A percentile compares a stretch with the other conserved stretches of the same genome.
Evolutionary conservation across 2,113 vertebrate genomes (phyloP).

Genomic region (Macrotus californicus): DNA sequence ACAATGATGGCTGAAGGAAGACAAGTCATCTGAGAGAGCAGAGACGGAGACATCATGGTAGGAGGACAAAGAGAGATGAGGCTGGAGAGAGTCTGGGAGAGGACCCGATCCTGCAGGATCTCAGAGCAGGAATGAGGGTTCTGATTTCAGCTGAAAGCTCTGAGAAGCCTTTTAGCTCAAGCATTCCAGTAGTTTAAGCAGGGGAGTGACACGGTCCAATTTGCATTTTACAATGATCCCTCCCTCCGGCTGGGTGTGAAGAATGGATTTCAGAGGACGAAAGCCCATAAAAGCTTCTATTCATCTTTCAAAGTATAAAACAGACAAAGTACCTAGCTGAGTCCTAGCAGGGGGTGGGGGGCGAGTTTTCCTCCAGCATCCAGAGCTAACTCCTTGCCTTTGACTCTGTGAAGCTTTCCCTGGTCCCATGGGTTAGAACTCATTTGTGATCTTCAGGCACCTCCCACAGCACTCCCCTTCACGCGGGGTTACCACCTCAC

Average conservation of each 20-base stretch:
- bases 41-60: rapidly evolving
- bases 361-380: not conserved
- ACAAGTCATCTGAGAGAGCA: rapidly evolving
- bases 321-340: not conserved
- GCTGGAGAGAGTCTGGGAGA: not conserved
- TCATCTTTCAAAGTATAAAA: conserved; percentile 30
- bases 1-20: not conserved
- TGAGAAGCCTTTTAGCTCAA: not conserved
- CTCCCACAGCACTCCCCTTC: not conserved
- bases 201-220: not conserved
- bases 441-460: not conserved
- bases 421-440: rapidly evolving
- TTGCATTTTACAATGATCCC: not conserved
- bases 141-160: not conserved
- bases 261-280: not conserved
- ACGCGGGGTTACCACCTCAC: not conserved
- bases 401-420: not conserved
- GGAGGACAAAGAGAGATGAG: rapidly evolving
- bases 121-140: not conserved
- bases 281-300: not conserved
- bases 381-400: not conserved
- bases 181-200: not conserved
- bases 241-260: not conserved
- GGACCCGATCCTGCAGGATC: not conserved
- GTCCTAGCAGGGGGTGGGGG: not conserved